Percentiles rank a stretch among this genome's conserved stretches.
phyloP scores from a whole-genome alignment of 2,113 vertebrate species.

The Rostratula benghalensis region DNA sequence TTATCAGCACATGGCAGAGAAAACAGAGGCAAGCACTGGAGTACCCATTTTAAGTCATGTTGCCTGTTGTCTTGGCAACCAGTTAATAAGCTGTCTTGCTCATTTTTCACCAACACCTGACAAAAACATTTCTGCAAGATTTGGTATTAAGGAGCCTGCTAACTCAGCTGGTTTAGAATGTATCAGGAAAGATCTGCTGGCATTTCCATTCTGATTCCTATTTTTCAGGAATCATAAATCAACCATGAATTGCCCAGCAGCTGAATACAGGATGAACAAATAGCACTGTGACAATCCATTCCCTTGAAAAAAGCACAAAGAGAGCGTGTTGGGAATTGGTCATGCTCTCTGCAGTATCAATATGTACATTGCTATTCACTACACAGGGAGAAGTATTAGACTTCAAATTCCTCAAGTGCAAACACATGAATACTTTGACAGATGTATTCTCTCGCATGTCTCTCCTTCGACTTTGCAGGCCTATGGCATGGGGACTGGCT shows the following conservation, averaged over 20 bases:
- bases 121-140: conserved; percentile 22
- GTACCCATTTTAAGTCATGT: conserved; percentile 2
- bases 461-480: background rate
- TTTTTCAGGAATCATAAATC: background rate
- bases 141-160: background rate
- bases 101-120: conserved; percentile 18
- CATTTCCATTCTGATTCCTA: background rate
- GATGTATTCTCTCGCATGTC: background rate
- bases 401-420: background rate
- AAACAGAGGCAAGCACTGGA: conserved; percentile 41
- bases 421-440: background rate
- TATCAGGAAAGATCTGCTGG: background rate
- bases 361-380: background rate
- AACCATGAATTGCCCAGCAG: background rate
- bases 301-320: background rate
- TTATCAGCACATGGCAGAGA: background rate
- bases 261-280: background rate
- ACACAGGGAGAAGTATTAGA: background rate
- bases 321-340: background rate
- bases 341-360: background rate
- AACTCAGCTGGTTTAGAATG: conserved; percentile 12
- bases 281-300: background rate
- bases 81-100: conserved; percentile 50
- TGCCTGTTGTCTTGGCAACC: conserved; percentile 56
- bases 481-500: background rate